Conservation (phyloP, 2,113 vertebrate species). For the Otus sunia region DNA sequence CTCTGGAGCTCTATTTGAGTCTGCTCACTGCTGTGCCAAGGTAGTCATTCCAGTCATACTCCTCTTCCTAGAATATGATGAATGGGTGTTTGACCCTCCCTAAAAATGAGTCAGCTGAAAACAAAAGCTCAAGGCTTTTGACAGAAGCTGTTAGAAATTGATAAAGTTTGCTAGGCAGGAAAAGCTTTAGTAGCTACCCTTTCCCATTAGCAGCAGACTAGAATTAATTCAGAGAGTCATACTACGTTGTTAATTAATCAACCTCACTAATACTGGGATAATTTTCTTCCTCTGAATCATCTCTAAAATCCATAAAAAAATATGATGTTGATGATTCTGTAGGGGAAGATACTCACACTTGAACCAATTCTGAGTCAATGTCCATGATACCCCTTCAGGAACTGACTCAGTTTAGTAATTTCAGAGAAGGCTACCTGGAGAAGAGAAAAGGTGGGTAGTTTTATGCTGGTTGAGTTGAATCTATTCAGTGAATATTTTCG, state of each 20-base stretch:
- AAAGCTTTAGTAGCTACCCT: not conserved
- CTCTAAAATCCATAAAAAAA: not conserved
- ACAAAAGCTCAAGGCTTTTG: not conserved
- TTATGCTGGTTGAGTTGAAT: not conserved
- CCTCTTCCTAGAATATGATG: not conserved
- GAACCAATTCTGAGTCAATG: not conserved
- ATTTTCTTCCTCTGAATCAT: not conserved
- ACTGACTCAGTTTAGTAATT: not conserved
- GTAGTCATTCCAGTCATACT: not conserved
- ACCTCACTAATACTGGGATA: not conserved
- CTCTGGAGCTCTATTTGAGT: not conserved
- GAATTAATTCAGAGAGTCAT: not conserved
- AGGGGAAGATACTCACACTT: not conserved
- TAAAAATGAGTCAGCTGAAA: not conserved
- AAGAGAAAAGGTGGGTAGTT: not conserved
- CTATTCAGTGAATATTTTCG: not conserved
- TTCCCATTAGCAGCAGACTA: not conserved
- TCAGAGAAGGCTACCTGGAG: not conserved
- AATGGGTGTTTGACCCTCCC: not conserved
- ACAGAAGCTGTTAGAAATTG: not conserved
- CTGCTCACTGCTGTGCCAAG: not conserved
- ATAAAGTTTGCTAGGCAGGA: not conserved
- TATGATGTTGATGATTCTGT: not conserved
- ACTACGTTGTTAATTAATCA: not conserved
- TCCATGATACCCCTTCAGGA: not conserved